Conservation (phyloP, 2,113 vertebrate species). For the Madoqua kirkii region DNA sequence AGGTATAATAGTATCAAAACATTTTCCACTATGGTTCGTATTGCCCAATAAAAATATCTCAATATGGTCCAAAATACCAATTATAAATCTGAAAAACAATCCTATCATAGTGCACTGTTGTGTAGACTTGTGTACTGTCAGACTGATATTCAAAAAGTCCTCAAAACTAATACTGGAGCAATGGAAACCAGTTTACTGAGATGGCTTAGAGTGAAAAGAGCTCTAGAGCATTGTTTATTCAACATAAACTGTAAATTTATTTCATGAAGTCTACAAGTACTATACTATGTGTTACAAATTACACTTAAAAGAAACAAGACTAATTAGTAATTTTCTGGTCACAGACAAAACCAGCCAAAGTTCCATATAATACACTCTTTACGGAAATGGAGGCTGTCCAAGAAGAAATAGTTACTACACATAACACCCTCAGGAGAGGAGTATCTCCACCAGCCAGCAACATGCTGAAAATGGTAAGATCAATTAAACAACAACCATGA, state of each 20-base stretch:
- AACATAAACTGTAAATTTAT: background rate
- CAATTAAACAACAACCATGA: rapidly evolving
- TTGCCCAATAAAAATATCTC: background rate
- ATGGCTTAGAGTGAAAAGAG: background rate
- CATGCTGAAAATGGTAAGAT: constrained; percentile 79
- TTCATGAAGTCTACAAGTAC: background rate
- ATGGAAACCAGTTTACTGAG: background rate
- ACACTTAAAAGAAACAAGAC: background rate
- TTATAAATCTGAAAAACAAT: background rate
- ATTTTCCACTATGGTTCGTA: background rate
- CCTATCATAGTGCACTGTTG: background rate
- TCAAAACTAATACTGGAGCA: background rate
- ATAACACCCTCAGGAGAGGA: constrained; percentile 70
- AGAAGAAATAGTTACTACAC: constrained; percentile 66
- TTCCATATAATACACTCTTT: background rate
- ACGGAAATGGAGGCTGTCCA: constrained; percentile 33
- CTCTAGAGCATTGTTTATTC: background rate
- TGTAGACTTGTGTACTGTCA: background rate
- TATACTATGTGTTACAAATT: background rate
- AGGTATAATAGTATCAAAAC: background rate
- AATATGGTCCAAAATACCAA: background rate
- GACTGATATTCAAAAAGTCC: background rate
- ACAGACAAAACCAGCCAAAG: background rate
- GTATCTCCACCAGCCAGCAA: constrained; percentile 74
- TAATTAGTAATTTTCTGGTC: constrained; percentile 17